Conservation (phyloP, 2,797 vertebrate genomes). For the Petrocephalus schoutedeni region DNA sequence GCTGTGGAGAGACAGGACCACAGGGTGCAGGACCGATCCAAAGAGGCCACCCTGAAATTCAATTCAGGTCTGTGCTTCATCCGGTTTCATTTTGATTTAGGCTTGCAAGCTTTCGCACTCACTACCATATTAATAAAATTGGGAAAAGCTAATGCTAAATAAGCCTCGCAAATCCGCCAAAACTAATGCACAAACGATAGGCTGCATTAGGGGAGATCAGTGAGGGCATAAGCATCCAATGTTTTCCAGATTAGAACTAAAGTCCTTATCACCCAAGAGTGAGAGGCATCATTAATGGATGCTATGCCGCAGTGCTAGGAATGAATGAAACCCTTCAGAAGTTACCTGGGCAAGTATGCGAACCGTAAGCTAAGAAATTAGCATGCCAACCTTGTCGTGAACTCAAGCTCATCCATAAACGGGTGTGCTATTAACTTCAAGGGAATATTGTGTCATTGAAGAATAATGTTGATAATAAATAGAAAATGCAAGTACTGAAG, state of each 20-base stretch:
- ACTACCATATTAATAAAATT: background rate
- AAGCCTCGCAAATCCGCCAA: background rate
- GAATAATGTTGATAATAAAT: conserved; percentile 19
- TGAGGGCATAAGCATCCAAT: background rate
- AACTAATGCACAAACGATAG: background rate
- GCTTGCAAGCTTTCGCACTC: background rate
- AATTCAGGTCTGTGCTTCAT: background rate
- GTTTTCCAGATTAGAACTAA: background rate
- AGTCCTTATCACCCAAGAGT: background rate
- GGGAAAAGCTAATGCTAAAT: background rate
- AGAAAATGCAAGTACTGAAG: conserved; percentile 27
- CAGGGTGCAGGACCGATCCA: background rate
- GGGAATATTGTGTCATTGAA: background rate
- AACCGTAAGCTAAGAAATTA: background rate
- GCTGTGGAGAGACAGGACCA: background rate
- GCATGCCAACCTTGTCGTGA: background rate
- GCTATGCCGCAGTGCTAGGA: background rate
- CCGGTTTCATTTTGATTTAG: background rate
- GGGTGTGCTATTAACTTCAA: background rate
- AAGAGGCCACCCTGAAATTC: background rate
- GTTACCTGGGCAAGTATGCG: background rate
- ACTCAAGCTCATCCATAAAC: background rate
- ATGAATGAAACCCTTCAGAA: background rate
- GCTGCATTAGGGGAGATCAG: background rate
- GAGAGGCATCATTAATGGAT: background rate